These are phyloP conservation scores for Buathra laborator DNA, from an alignment of 2,888 invertebrate species.

Conservation along the genomic window DNA sequence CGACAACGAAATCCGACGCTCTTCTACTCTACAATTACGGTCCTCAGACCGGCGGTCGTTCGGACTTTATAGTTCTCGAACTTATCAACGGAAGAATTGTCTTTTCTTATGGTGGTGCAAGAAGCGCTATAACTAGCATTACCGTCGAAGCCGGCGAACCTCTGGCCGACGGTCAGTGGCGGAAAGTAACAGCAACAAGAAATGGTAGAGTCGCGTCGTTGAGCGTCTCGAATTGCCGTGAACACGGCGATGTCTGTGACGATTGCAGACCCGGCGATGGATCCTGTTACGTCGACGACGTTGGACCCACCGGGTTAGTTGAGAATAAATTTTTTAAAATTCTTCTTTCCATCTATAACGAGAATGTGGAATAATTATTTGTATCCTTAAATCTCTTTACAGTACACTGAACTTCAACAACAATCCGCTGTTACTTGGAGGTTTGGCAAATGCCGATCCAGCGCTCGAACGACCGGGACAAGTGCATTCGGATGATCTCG, in stretches of 20 bases:
- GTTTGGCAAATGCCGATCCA: conserved; percentile 93
- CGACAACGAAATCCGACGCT: conserved; percentile 94
- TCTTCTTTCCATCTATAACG: not conserved
- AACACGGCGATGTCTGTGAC: conserved; percentile 94
- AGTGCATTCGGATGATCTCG: conserved; percentile 95
- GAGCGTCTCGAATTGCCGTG: conserved; percentile 92
- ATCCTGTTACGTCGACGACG: conserved; percentile 93
- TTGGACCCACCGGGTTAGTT: conserved; percentile 94
- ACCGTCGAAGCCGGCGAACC: conserved; percentile 88
- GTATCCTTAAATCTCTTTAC: conserved; percentile 81
- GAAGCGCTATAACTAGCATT: conserved; percentile 94
- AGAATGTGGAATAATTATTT: not conserved
- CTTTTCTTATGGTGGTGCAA: conserved; percentile 95
- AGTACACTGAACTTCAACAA: conserved; percentile 97
- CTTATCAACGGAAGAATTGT: conserved; percentile 93
- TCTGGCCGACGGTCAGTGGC: conserved; percentile 95
- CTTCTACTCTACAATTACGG: conserved; percentile 97
- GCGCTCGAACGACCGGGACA: conserved; percentile 95
- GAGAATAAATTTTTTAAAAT: not conserved
- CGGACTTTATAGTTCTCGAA: conserved; percentile 97
- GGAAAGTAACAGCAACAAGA: conserved; percentile 95
- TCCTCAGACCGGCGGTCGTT: conserved; percentile 93
- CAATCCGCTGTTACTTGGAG: conserved; percentile 94
- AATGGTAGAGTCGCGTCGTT: conserved; percentile 95
- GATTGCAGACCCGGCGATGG: conserved; percentile 94